phyloP scores from a whole-genome alignment of 2,113 vertebrate species.

The Hepsetus odoe region DNA sequence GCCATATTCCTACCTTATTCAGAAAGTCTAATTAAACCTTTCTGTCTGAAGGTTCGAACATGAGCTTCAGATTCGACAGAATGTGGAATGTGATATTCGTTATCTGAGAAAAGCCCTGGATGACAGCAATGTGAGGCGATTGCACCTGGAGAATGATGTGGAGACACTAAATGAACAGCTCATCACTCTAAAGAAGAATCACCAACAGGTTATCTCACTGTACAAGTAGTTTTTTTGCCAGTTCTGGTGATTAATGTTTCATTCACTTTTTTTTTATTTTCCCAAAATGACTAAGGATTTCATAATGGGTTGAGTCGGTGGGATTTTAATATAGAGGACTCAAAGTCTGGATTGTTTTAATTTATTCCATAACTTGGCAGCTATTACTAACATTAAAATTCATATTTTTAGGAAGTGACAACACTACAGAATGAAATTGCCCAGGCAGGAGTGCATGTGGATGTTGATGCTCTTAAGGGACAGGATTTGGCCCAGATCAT shows the following conservation, averaged over 20 bases:
- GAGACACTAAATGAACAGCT: conserved; percentile 91
- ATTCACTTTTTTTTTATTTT: too few relatives aligned
- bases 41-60: conserved; percentile 73
- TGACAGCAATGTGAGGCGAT: conserved; percentile 80
- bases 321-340: too few relatives aligned
- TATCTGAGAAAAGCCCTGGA: conserved; percentile 83
- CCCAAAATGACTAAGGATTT: too few relatives aligned
- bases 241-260: too few relatives aligned
- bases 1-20: not conserved
- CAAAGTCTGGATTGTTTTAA: too few relatives aligned
- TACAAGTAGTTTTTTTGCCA: not conserved
- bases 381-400: too few relatives aligned
- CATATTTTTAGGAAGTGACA: conserved; percentile 82
- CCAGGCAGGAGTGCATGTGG: conserved; percentile 86
- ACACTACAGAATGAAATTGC: conserved; percentile 82
- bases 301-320: too few relatives aligned
- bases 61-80: conserved; percentile 78
- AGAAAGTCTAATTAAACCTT: not conserved
- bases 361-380: too few relatives aligned
- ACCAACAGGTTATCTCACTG: conserved; percentile 81
- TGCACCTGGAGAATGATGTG: conserved; percentile 83
- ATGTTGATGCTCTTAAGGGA: conserved; percentile 87
- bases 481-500: conserved; percentile 87
- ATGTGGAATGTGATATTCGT: conserved; percentile 81
- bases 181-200: conserved; percentile 88